Evolutionary conservation across 2,113 vertebrate genomes (phyloP).

Genomic region (Tachycineta bicolor): DNA sequence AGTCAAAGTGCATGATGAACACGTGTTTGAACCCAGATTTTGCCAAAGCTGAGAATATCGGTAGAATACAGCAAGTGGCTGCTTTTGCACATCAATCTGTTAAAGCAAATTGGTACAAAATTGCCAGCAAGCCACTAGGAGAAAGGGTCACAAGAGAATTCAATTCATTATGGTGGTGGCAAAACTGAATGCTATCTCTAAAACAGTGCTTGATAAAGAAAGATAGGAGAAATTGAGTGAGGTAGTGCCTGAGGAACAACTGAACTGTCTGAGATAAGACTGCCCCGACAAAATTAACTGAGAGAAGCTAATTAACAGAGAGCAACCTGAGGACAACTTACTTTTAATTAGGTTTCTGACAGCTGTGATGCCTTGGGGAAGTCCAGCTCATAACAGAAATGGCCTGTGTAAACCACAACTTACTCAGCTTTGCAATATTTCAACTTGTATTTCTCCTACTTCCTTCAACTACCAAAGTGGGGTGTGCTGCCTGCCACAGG

Average conservation of each 20-base stretch:
- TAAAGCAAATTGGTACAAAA: background rate
- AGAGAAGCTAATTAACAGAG: constrained; percentile 3
- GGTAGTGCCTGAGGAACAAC: background rate
- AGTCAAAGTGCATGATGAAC: background rate
- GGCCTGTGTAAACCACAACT: background rate
- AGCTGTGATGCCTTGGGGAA: background rate
- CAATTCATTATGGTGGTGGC: background rate
- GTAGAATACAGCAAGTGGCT: background rate
- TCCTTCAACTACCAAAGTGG: background rate
- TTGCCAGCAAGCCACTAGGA: background rate
- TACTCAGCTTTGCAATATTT: background rate
- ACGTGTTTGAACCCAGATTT: background rate
- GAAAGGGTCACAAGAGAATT: background rate
- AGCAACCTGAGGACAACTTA: background rate
- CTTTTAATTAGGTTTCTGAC: background rate
- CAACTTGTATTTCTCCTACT: background rate
- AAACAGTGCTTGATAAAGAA: background rate
- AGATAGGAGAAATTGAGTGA: background rate
- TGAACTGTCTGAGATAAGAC: background rate
- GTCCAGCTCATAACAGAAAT: background rate
- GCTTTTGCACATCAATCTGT: background rate
- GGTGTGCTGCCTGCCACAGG: background rate
- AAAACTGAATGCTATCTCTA: background rate
- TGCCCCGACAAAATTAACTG: background rate
- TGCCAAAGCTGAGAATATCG: background rate